Evolutionary conservation across 2,113 vertebrate genomes (phyloP), one percentile per base, ranked within the genome.

Genomic region (Pica pica): DNA sequence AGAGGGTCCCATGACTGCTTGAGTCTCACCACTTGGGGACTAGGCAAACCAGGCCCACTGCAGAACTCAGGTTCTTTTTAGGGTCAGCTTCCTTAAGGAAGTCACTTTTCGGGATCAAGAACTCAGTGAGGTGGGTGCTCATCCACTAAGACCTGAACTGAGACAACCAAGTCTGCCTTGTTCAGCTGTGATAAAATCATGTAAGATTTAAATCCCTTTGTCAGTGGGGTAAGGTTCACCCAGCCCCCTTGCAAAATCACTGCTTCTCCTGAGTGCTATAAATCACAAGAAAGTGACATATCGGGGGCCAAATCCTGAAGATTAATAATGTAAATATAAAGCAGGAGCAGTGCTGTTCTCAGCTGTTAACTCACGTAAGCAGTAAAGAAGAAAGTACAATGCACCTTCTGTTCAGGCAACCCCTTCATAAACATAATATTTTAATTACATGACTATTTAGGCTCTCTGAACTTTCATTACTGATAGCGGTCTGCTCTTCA

Each of bases 391-490:
- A 93, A 93, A 89, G 13, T 13, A 65, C 37, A 76, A 65, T 27
- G 23, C 44, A 31, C n/a, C 57, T 87, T 91, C 80, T 92, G 46
- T 92, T 71, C 73, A 77, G n/a, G 47, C 18, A 91, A 64, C 3
- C 3, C 61, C 19, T 71, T 67, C 41, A 41, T 67, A 86, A 94
- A 86, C 42, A 50, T 30, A 86, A 5, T 90, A 86, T 94, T 93
- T 94, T 79, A 74, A 92, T 94, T 84, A 82, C 37, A 82, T 50
- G 46, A 33, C 37, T 89, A 49, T 87, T 95, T 61, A 77, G 50
- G 50, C n/a, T 94, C 46, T 41, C 60, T 87, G 49, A 80, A 44
- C 20, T 87, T 83, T 64, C 26, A 37, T 47, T 94, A 52, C 77
- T 50, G 39, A 56, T 77, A 91, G 42, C 17, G 39, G 87, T 64